phyloP scores from a whole-genome alignment of 2,888 invertebrate genomes.

The Drosophila cognata region DNA sequence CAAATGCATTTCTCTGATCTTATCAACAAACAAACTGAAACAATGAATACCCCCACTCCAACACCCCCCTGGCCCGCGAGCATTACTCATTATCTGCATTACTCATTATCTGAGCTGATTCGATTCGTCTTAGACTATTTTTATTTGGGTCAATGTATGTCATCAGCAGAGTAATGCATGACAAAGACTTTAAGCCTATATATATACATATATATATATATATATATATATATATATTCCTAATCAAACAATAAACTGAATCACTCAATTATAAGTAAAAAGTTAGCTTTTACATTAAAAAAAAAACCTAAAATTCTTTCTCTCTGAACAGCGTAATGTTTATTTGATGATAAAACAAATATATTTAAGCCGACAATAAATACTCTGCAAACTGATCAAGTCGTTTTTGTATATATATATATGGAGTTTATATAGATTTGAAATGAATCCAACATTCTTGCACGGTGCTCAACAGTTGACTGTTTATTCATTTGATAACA shows the following conservation, averaged over 20 bases:
- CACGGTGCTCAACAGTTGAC: background rate
- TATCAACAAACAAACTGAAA: background rate
- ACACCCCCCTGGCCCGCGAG: no score
- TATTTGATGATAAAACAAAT: background rate
- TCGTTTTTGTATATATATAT: no score
- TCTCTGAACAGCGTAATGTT: background rate
- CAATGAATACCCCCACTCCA: background rate
- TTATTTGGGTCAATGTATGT: background rate
- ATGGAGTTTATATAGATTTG: background rate
- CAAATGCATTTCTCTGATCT: background rate
- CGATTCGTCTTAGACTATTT: background rate
- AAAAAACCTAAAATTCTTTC: background rate
- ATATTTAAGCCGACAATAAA: background rate
- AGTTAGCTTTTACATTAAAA: background rate
- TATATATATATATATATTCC: background rate
- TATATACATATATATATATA: background rate
- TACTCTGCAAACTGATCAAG: background rate
- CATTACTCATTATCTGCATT: background rate
- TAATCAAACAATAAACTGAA: background rate
- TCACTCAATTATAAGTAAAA: background rate
- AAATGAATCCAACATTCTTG: background rate
- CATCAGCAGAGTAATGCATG: background rate
- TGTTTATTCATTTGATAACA: background rate
- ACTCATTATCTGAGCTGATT: constrained; percentile 2
- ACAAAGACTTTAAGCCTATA: background rate